phyloP scores from a whole-genome alignment of 2,113 vertebrate species.

The Spilogale gracilis region DNA sequence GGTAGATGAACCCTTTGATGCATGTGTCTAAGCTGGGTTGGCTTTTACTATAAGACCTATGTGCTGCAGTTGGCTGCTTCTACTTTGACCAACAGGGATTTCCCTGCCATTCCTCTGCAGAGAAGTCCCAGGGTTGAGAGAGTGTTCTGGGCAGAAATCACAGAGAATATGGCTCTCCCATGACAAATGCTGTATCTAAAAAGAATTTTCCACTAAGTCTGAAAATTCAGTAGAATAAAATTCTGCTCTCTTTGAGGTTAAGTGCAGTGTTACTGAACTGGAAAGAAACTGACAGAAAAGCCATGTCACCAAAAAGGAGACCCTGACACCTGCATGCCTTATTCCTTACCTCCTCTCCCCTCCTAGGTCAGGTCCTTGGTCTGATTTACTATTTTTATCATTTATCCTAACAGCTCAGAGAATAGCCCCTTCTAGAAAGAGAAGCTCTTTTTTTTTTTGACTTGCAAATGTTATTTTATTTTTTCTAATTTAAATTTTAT shows the following conservation, averaged over 20 bases:
- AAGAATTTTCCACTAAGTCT: conserved; percentile 26
- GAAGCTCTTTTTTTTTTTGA: neutral
- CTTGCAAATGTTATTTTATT: too few species aligned
- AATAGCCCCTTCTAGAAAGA: neutral
- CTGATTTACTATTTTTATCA: neutral
- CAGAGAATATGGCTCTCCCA: neutral
- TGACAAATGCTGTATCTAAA: neutral
- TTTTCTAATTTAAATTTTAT: too few species aligned
- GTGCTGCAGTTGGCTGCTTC: neutral
- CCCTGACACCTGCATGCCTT: neutral
- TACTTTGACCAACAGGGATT: neutral
- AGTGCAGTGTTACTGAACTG: neutral
- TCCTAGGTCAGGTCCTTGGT: neutral
- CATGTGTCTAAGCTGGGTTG: neutral
- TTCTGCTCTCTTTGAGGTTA: neutral
- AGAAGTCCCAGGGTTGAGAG: neutral
- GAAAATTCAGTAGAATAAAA: neutral
- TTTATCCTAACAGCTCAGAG: conserved; percentile 10
- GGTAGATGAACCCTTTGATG: neutral
- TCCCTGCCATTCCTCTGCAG: neutral
- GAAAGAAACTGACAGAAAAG: conserved; percentile 16
- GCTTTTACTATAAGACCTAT: neutral
- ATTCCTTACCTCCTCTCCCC: neutral
- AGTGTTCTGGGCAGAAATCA: neutral
- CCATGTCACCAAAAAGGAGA: neutral